A percentile compares a stretch with the other conserved stretches of the same genome.
phyloP scores from a whole-genome alignment of 2,888 invertebrate genomes.

The Blastobasis adustella region DNA sequence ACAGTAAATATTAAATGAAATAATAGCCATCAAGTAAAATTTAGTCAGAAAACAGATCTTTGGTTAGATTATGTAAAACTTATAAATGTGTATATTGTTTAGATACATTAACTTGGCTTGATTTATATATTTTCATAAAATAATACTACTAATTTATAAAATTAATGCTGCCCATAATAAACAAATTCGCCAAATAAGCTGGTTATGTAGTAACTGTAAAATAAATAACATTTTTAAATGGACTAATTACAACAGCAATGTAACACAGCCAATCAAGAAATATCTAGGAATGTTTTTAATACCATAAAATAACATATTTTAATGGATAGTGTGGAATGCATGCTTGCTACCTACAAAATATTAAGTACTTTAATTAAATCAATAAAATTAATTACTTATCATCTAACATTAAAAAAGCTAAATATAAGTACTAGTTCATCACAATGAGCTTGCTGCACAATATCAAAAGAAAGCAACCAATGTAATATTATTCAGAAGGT shows the following conservation, averaged over 20 bases:
- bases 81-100: too few relatives aligned
- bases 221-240: too few relatives aligned
- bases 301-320: slow-evolving; percentile 12
- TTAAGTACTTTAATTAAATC: slow-evolving; percentile 19
- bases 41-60: too few relatives aligned
- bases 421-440: slow-evolving; percentile 65
- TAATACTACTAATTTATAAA: too few relatives aligned
- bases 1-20: too few relatives aligned
- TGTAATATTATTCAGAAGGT: slow-evolving; percentile 76
- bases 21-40: too few relatives aligned
- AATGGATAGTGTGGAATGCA: slow-evolving; percentile 64
- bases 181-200: too few relatives aligned
- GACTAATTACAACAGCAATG: slow-evolving; percentile 6
- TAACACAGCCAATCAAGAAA: slow-evolving; percentile 20
- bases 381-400: slow-evolving; percentile 30
- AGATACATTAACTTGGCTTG: too few relatives aligned
- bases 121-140: too few relatives aligned
- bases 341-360: slow-evolving; percentile 42
- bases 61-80: too few relatives aligned
- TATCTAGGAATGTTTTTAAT: slow-evolving; percentile 32
- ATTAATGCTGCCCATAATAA: too few relatives aligned
- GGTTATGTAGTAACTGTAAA: too few relatives aligned
- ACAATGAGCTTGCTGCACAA: slow-evolving; percentile 60
- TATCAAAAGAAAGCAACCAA: slow-evolving; percentile 38
- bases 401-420: slow-evolving; percentile 63